These are phyloP conservation scores for Lysiphlebus fabarum DNA, from an alignment of 1,140 invertebrate species.

Conservation along the genomic window DNA sequence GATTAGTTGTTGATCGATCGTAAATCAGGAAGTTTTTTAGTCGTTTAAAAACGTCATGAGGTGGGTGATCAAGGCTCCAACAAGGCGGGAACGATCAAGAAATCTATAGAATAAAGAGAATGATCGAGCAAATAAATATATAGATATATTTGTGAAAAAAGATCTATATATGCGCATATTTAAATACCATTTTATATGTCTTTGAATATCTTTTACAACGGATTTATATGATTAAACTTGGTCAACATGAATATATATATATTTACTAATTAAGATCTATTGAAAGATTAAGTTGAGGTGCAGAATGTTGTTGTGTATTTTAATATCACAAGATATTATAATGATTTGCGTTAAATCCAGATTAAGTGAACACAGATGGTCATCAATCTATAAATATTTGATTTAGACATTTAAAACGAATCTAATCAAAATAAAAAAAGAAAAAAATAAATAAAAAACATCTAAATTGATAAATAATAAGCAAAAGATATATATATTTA, in stretches of 20 bases:
- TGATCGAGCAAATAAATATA: background rate
- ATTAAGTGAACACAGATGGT: constrained; percentile 38
- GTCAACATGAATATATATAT: background rate
- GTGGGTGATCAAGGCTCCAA: constrained; percentile 8
- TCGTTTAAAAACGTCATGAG: background rate
- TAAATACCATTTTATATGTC: too few species aligned
- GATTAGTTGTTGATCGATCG: constrained; percentile 17
- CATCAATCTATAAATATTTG: constrained; percentile 45
- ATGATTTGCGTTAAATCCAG: constrained; percentile 41
- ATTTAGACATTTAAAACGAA: constrained; percentile 39
- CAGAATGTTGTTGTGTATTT: constrained; percentile 18
- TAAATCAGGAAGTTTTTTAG: constrained; percentile 18
- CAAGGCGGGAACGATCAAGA: constrained; percentile 15
- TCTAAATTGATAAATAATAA: constrained; percentile 1
- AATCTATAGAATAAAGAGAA: too few species aligned
- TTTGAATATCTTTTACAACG: too few species aligned
- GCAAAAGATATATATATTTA: background rate
- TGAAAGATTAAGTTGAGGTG: constrained; percentile 29
- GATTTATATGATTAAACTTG: too few species aligned
- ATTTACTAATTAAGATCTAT: constrained; percentile 42
- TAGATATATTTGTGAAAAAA: too few species aligned
- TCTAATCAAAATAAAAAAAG: too few species aligned
- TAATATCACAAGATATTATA: constrained; percentile 5
- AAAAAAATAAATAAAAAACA: background rate
- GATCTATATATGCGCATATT: too few species aligned